phyloP scores from a whole-genome alignment of 1,140 invertebrate species.

The Maconellicoccus hirsutus region DNA sequence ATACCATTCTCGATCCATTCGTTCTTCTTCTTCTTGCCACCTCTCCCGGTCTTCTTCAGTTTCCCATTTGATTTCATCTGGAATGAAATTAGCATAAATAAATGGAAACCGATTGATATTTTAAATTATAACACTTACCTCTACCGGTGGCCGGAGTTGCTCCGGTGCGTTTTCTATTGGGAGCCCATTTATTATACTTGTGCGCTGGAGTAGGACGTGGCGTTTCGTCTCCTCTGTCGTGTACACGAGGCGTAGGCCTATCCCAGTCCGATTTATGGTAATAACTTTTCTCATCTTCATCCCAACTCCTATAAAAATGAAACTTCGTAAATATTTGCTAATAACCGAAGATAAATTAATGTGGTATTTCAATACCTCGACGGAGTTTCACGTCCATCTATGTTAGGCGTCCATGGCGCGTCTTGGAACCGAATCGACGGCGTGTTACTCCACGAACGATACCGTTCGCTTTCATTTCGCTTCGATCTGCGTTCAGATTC shows the following conservation, averaged over 20 bases:
- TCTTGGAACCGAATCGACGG: constrained; percentile 55
- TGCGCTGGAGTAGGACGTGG: constrained; percentile 70
- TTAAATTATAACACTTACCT: constrained; percentile 27
- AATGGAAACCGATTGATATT: neutral
- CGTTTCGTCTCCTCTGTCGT: constrained; percentile 41
- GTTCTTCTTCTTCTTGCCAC: constrained; percentile 88
- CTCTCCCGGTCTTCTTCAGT: constrained; percentile 53
- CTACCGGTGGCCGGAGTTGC: constrained; percentile 43
- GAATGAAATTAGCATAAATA: constrained; percentile 25
- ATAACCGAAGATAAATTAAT: constrained; percentile 13
- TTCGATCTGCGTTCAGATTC: constrained; percentile 33
- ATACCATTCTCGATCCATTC: constrained; percentile 94
- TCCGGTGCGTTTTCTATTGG: constrained; percentile 50
- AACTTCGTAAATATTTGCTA: constrained; percentile 15
- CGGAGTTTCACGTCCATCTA: constrained; percentile 54
- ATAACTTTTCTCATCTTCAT: constrained; percentile 54
- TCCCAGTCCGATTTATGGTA: constrained; percentile 76
- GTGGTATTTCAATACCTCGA: constrained; percentile 35
- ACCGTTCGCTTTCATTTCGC: constrained; percentile 39
- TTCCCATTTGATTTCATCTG: constrained; percentile 40
- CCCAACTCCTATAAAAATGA: constrained; percentile 58
- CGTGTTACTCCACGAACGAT: constrained; percentile 35
- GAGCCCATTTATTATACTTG: constrained; percentile 65
- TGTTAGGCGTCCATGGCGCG: constrained; percentile 68
- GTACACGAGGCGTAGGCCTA: constrained; percentile 64